phyloP scores from a whole-genome alignment of 2,113 vertebrate genomes.

The Eptesicus fuscus region DNA sequence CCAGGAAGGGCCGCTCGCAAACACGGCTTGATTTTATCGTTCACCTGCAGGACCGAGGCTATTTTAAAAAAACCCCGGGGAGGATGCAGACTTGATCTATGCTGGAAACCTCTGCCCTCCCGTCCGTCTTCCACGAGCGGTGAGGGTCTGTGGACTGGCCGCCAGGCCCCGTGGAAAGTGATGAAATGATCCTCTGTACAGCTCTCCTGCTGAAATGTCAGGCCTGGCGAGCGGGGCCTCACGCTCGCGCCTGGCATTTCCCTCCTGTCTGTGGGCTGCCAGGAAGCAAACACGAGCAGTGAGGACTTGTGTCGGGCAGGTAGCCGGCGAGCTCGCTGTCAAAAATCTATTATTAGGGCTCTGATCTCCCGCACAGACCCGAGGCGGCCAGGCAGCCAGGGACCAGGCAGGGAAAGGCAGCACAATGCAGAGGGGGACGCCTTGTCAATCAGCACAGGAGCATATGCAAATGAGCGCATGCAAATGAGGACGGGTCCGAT shows the following conservation, averaged over 20 bases:
- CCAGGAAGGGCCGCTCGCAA: slow-evolving; percentile 35
- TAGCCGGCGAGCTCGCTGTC: slow-evolving; percentile 84
- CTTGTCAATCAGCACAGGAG: slow-evolving; percentile 78
- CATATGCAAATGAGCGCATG: slow-evolving; percentile 78
- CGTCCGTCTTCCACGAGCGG: slow-evolving; percentile 78
- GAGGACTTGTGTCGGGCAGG: slow-evolving; percentile 87
- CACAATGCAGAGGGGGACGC: slow-evolving; percentile 60
- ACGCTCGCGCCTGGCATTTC: slow-evolving; percentile 88
- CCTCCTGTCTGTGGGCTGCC: slow-evolving; percentile 87
- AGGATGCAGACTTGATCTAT: slow-evolving; percentile 76
- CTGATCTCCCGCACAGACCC: slow-evolving; percentile 85
- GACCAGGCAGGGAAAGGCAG: slow-evolving; percentile 69
- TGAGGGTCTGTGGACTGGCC: slow-evolving; percentile 82
- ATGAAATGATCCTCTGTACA: slow-evolving; percentile 88
- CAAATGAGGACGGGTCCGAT: slow-evolving; percentile 69
- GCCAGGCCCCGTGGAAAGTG: slow-evolving; percentile 80
- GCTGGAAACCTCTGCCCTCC: slow-evolving; percentile 81
- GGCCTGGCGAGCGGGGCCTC: slow-evolving; percentile 83
- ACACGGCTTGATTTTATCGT: slow-evolving; percentile 32
- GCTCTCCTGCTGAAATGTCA: slow-evolving; percentile 87
- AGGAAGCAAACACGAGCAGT: slow-evolving; percentile 86
- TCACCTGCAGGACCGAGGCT: slow-evolving; percentile 65
- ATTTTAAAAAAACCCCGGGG: slow-evolving; percentile 72
- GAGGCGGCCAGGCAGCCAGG: slow-evolving; percentile 70
- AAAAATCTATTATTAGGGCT: slow-evolving; percentile 89